Percentiles rank a stretch among this genome's conserved stretches.
Conservation (phyloP, 2,113 vertebrate species). For the Otis tarda region DNA sequence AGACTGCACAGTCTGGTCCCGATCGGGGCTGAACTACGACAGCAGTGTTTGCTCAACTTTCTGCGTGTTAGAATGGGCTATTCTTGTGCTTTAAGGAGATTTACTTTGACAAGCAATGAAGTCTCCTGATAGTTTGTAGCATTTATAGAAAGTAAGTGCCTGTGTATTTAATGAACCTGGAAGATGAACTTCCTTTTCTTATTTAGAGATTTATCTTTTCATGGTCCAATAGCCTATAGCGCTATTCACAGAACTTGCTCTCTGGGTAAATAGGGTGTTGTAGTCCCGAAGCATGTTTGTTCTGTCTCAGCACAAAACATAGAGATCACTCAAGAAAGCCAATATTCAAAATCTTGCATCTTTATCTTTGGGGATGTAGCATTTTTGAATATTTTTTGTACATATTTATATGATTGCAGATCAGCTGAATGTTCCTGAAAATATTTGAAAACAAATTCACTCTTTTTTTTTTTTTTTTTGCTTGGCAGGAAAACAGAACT, state of each 20-base stretch:
- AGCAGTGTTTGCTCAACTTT: not conserved
- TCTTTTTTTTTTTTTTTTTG: not conserved
- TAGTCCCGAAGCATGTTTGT: not conserved
- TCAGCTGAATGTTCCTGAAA: not conserved
- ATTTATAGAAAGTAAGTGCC: not conserved
- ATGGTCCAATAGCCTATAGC: not conserved
- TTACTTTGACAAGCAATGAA: not conserved
- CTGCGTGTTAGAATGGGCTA: not conserved
- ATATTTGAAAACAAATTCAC: not conserved
- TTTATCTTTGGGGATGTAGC: not conserved
- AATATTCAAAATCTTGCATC: not conserved
- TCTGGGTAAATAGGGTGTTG: not conserved
- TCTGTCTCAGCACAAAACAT: not conserved
- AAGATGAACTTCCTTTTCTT: not conserved
- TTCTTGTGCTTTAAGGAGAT: not conserved
- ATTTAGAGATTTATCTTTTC: not conserved
- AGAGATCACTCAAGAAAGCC: not conserved
- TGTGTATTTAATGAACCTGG: not conserved
- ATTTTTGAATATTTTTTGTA: not conserved
- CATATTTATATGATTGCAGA: not conserved
- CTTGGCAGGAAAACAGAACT: slow-evolving; percentile 79
- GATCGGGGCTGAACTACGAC: not conserved
- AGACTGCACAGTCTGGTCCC: no score
- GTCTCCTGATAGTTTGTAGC: not conserved
- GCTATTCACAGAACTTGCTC: not conserved